Percentiles rank a stretch among this genome's conserved stretches.
Conservation (phyloP, 2,113 vertebrate species). For the Indicator indicator region DNA sequence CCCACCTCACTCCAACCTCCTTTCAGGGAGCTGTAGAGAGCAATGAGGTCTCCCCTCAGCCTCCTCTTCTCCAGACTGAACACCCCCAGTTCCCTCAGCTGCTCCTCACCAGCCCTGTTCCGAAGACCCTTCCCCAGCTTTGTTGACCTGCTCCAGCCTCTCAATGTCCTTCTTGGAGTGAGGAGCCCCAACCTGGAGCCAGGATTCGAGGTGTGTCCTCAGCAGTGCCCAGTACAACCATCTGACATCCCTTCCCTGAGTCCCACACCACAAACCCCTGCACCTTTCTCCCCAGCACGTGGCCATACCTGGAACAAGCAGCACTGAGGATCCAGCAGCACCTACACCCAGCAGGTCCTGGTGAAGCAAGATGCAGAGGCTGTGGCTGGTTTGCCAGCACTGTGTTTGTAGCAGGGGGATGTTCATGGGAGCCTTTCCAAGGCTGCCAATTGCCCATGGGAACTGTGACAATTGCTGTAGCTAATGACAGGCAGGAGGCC, state of each 20-base stretch:
- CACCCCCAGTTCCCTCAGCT: too few relatives aligned
- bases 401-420: background rate
- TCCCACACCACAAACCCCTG: background rate
- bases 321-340: background rate
- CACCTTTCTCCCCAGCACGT: background rate
- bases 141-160: too few relatives aligned
- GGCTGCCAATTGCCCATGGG: accelerated
- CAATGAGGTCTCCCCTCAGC: too few relatives aligned
- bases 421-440: background rate
- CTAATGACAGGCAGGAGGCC: background rate
- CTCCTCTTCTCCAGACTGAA: too few relatives aligned
- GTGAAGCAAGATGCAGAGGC: background rate
- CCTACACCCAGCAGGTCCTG: background rate
- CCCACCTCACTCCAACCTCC: too few relatives aligned
- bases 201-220: too few relatives aligned
- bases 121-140: too few relatives aligned
- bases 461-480: background rate
- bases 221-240: background rate
- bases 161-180: too few relatives aligned
- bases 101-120: too few relatives aligned
- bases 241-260: background rate
- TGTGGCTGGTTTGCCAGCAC: background rate
- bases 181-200: too few relatives aligned
- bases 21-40: too few relatives aligned
- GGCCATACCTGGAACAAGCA: accelerated